Percentiles rank a stretch among this genome's conserved stretches.
Evolutionary conservation across 2,888 invertebrate genomes (phyloP).

Genomic region (Abrostola triplasia): DNA sequence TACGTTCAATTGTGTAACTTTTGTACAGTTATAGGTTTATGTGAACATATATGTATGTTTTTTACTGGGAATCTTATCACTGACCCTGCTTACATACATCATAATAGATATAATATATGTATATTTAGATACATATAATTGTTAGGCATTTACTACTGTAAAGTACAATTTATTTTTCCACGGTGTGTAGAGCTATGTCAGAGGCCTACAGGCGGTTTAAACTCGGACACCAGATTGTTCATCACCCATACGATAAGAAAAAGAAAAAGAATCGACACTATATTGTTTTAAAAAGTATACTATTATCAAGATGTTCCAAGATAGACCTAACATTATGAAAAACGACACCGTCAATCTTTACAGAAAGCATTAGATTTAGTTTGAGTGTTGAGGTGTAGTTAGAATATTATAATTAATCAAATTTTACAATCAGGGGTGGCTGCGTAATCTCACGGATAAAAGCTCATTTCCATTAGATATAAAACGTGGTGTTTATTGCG

Average conservation of each 20-base stretch:
- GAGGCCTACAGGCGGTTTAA: too few relatives aligned
- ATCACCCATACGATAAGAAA: too few relatives aligned
- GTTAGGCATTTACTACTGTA: too few relatives aligned
- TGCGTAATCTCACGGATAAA: constrained; percentile 82
- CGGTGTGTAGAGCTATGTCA: too few relatives aligned
- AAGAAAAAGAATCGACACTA: too few relatives aligned
- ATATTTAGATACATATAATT: not conserved
- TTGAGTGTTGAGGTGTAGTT: constrained; percentile 20
- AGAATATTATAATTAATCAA: constrained; percentile 68
- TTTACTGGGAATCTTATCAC: constrained; percentile 3
- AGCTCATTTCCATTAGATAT: constrained; percentile 86
- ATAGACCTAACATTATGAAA: constrained; percentile 14
- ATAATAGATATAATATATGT: not conserved
- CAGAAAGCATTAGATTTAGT: constrained; percentile 20
- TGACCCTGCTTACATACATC: not conserved
- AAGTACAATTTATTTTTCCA: too few relatives aligned
- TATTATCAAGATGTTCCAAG: not conserved
- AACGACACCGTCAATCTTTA: constrained; percentile 21
- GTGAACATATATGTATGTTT: not conserved
- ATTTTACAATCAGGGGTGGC: constrained; percentile 72
- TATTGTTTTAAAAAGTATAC: too few relatives aligned
- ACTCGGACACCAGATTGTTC: too few relatives aligned
- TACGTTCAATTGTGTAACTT: constrained; percentile 54
- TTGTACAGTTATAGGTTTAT: constrained; percentile 23
- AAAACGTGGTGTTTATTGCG: constrained; percentile 84